These are phyloP conservation scores for Lordiphosa clarofinis DNA, from an alignment of 1,140 invertebrate species.

Conservation along the genomic window DNA sequence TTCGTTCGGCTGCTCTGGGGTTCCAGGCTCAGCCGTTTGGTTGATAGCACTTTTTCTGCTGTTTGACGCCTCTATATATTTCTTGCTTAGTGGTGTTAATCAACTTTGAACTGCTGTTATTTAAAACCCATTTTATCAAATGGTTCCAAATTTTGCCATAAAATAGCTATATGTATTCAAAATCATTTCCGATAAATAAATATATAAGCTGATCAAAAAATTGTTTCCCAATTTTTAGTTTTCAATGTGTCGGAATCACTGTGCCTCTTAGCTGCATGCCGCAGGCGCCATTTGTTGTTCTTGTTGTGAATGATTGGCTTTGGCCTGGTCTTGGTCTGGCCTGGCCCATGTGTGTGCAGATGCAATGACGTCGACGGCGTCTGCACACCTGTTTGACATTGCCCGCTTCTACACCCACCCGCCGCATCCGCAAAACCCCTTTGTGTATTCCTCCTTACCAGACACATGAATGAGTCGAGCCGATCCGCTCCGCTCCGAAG, in stretches of 20 bases:
- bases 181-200: too few species aligned
- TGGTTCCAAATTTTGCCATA: too few species aligned
- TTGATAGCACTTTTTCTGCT: too few species aligned
- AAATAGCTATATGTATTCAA: too few species aligned
- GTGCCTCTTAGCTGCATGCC: slow-evolving; percentile 6
- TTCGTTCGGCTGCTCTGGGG: too few species aligned
- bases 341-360: slow-evolving; percentile 21
- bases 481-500: not conserved
- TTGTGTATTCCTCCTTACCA: not conserved
- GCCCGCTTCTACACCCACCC: slow-evolving; percentile 1
- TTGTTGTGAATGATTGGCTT: slow-evolving; percentile 21
- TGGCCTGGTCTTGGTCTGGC: not conserved
- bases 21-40: too few species aligned
- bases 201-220: too few species aligned
- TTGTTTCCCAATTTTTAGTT: not conserved
- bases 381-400: slow-evolving; percentile 55
- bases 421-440: not conserved
- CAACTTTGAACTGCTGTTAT: too few species aligned
- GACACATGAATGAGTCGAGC: slow-evolving; percentile 3
- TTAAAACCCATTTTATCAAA: too few species aligned
- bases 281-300: not conserved
- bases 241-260: not conserved
- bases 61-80: too few species aligned
- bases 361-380: slow-evolving; percentile 44
- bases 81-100: too few species aligned